These are phyloP conservation scores for Cyanoramphus novaezelandiae DNA, from an alignment of 2,113 vertebrate species.

Conservation along the genomic window DNA sequence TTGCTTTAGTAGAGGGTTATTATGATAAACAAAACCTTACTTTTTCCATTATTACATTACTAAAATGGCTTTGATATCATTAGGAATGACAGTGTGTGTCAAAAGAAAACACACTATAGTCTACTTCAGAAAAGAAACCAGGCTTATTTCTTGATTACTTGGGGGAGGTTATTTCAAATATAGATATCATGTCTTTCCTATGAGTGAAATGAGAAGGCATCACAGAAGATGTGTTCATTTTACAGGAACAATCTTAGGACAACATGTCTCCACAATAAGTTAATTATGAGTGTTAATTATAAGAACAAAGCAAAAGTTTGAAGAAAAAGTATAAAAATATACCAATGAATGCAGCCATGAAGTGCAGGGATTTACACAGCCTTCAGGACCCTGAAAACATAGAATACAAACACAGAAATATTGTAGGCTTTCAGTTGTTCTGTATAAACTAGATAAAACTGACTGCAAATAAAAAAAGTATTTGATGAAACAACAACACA, in stretches of 20 bases:
- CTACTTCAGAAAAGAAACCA: background rate
- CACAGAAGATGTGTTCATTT: background rate
- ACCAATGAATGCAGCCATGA: background rate
- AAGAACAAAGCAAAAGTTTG: background rate
- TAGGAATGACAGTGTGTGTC: background rate
- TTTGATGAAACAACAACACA: background rate
- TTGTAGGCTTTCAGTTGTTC: background rate
- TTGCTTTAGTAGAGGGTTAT: background rate
- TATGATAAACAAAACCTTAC: background rate
- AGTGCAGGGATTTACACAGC: background rate
- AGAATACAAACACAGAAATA: background rate
- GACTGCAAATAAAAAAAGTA: background rate
- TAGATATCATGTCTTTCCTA: background rate
- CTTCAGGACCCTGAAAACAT: background rate
- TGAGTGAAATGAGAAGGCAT: background rate
- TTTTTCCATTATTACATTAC: background rate
- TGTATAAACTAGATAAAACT: background rate
- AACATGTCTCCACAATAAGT: background rate
- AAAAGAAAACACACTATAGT: accelerated
- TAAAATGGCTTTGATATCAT: background rate
- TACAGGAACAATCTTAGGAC: background rate
- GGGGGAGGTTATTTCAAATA: accelerated
- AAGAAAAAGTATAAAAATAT: background rate
- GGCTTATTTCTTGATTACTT: background rate
- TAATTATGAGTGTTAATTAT: background rate